These are phyloP conservation scores for Poecilia wingei DNA, from an alignment of 2,797 vertebrate species.

Conservation along the genomic window DNA sequence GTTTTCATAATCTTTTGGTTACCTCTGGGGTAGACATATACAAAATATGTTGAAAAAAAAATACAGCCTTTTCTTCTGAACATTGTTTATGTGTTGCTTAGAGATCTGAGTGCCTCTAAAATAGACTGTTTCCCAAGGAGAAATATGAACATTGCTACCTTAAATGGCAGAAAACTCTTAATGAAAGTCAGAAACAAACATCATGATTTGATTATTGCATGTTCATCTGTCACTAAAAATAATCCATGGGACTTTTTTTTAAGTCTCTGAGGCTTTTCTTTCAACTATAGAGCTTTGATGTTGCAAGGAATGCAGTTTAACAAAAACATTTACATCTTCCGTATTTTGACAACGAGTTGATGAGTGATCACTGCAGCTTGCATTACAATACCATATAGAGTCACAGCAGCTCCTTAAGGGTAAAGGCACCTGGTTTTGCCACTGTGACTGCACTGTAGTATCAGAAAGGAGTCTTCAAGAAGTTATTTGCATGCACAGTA, in stretches of 20 bases:
- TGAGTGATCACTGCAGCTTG: slow-evolving; percentile 39
- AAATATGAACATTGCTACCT: slow-evolving; percentile 3
- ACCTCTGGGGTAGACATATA: neutral
- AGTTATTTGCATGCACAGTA: neutral
- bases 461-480: neutral
- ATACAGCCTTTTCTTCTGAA: neutral
- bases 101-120: neutral
- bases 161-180: neutral
- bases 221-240: slow-evolving; percentile 16
- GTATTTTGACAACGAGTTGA: slow-evolving; percentile 33
- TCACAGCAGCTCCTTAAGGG: slow-evolving; percentile 5
- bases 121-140: neutral
- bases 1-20: slow-evolving; percentile 1
- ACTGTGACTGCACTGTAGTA: neutral
- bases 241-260: slow-evolving; percentile 25
- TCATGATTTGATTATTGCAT: slow-evolving; percentile 7
- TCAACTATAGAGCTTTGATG: slow-evolving; percentile 49
- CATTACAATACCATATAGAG: slow-evolving; percentile 50
- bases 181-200: slow-evolving; percentile 10
- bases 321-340: slow-evolving; percentile 65
- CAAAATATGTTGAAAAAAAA: neutral
- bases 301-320: slow-evolving; percentile 60
- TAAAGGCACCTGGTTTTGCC: slow-evolving; percentile 25
- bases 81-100: neutral
- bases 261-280: slow-evolving; percentile 11